Evolutionary conservation across 2,888 invertebrate genomes (phyloP), one percentile per base, ranked within the genome.

Genomic region (Apodemia zela): DNA sequence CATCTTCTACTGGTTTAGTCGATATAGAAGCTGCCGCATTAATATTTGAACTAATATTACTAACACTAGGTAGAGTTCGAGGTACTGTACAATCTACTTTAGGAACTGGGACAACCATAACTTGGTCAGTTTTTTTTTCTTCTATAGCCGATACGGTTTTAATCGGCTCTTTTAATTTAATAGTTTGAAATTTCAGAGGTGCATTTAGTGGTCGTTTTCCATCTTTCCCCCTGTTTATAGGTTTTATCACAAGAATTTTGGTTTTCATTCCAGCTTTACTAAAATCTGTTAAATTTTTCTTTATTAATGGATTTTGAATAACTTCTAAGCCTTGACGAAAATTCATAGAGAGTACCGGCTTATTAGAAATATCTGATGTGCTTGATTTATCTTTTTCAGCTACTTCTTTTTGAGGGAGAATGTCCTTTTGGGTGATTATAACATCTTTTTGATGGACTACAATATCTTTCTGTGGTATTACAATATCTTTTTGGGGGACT

Each of bases 101-200:
- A 63, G 90, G 90, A 64, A 90, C 84, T 75, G 89, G 82, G 0
- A 89, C 89, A 47, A 89, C 83, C 62, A 85, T 80, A 61, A 88
- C 82, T 79, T 88, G 86, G 71, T 89, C 88, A 62, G 78, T 72
- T 63, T 74, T 64, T 59, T 80, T 83, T 65, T 83, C 84, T 68
- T 86, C 82, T 69, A 70, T 80, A 8, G 73, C 67, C 45, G 75
- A 69, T 64, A 71, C 73, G 63, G 67, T 74, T 68, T 83, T 85
- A 67, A 71, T 82, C n/a, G 83, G 77, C 68, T 89, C 89, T 72
- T 89, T 71, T 94, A 98, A 85, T 97, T 98, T 92, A 94, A 98
- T 79, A 94, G 88, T 90, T 77, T 89, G 89, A 68, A 86, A 88
- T 73, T 89, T 89, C 15, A 89, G 71, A 25, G 88, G 77, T 2